Conservation (phyloP, 2,888 invertebrate species). For the Cephus sareptanus region DNA sequence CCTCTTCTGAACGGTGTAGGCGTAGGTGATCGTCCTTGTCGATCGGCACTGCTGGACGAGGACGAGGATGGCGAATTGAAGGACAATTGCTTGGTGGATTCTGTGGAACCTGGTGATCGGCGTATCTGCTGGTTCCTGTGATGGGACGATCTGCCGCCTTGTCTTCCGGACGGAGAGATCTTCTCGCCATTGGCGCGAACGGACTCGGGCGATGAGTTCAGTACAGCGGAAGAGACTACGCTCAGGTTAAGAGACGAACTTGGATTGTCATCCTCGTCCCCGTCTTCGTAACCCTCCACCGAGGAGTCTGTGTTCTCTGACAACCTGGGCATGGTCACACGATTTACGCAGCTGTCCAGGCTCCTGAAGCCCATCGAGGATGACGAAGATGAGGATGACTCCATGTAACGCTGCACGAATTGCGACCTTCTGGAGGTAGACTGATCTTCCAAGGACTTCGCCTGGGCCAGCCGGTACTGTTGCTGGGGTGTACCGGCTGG, state of each 20-base stretch:
- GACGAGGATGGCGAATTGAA: constrained; percentile 54
- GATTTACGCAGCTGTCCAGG: constrained; percentile 70
- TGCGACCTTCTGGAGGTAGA: constrained; percentile 70
- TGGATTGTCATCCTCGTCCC: constrained; percentile 67
- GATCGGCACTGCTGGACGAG: constrained; percentile 53
- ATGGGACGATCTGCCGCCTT: constrained; percentile 32
- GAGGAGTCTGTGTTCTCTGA: constrained; percentile 71
- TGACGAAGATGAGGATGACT: constrained; percentile 70
- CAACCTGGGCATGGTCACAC: constrained; percentile 68
- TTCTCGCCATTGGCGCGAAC: constrained; percentile 49
- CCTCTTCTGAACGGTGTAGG: constrained; percentile 51
- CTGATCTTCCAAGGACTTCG: constrained; percentile 69
- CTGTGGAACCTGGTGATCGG: constrained; percentile 60
- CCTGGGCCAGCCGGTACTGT: constrained; percentile 66
- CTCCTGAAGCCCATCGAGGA: constrained; percentile 75
- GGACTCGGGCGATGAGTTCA: constrained; percentile 60
- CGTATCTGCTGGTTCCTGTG: constrained; percentile 49
- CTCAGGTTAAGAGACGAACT: constrained; percentile 67
- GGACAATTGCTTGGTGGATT: constrained; percentile 53
- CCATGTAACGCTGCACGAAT: constrained; percentile 70
- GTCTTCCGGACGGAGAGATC: constrained; percentile 48
- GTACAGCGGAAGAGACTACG: constrained; percentile 53
- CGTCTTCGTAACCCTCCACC: constrained; percentile 69
- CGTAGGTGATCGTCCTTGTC: constrained; percentile 55
- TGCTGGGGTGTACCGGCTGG: constrained; percentile 29